Base-by-base conservation (phyloP, 1,140 invertebrate genomes). In the Drosophila equinoxialis region DNA sequence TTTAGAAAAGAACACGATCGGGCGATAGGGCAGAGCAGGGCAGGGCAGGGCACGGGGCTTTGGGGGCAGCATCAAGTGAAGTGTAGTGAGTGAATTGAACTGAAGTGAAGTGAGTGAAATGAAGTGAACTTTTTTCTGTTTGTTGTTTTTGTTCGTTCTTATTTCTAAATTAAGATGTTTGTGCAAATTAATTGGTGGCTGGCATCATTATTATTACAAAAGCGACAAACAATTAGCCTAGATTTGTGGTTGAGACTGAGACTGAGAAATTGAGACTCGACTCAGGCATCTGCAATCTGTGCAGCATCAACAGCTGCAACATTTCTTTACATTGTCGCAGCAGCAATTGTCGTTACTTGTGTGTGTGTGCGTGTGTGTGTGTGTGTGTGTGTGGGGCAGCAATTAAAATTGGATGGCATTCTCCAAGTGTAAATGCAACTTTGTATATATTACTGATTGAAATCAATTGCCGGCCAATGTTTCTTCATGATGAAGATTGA, bases 201-300 rank as follows among this genome's bases (percentile, higher is more conserved):
- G 84, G 84, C 84, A 89, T 89, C 78, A 89, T 90, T 89, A 89
- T 90, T 89, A 89, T 81, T 89, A 89, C 81, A 89, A 74, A 79
- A 89, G 84, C 85, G 84, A 89, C 84, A 89, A 89, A 90, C 84
- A 89, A 89, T 89, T 89, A 89, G 84, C 84, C 84, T 89, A 89
- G 85, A 89, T 89, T 89, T 87, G 71, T 57, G 45, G 80, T 61
- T 62, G 30, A 51, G 17, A 10, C 20, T 63, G 17, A 59, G 57
- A 54, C 1, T 33, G 41, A 20, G 42, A 57, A 58, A 26, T 13
- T 39, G 42, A 62, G 7, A 51, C 41, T 57, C 61, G 74, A 30
- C 71, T 26, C 13, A 48, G 39, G 51, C 60, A 78, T 54, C 72
- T 73, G 39, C 80, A 82, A 82, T 83, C 81, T 84, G 65, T 83